Conservation (phyloP, 1,140 invertebrate species). For the Odontomachus brunneus region DNA sequence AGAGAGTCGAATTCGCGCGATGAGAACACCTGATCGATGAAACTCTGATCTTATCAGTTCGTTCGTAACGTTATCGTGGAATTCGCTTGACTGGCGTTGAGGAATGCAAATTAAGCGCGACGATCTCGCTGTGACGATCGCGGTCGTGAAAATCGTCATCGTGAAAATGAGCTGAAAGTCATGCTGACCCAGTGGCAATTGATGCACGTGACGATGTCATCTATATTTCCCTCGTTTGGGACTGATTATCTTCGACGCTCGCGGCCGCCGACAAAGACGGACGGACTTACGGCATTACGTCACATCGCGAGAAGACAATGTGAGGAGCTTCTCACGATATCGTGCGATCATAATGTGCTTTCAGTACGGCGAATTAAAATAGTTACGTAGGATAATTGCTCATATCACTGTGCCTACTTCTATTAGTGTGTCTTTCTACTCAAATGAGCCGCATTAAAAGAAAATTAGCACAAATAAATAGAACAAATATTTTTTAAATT, state of each 20-base stretch:
- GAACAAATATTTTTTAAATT: no score
- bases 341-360: not conserved
- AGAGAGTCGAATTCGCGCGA: no score
- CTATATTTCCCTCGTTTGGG: not conserved
- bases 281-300: not conserved
- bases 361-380: no score
- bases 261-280: not conserved
- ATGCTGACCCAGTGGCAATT: conserved; percentile 9
- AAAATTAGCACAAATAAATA: no score
- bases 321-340: not conserved
- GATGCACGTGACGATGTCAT: conserved; percentile 2
- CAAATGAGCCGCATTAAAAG: no score
- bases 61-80: not conserved
- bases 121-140: not conserved
- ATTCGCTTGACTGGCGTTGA: conserved; percentile 10
- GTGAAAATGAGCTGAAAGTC: conserved; percentile 31
- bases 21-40: not conserved
- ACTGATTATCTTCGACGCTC: conserved; percentile 6
- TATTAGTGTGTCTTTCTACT: no score
- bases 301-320: not conserved
- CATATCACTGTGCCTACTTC: no score
- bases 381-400: no score
- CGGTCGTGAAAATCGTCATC: conserved; percentile 27
- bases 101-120: not conserved
- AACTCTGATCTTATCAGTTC: not conserved